Evolutionary conservation across 2,888 invertebrate species (phyloP).

Genomic region (Phasia obesa): DNA sequence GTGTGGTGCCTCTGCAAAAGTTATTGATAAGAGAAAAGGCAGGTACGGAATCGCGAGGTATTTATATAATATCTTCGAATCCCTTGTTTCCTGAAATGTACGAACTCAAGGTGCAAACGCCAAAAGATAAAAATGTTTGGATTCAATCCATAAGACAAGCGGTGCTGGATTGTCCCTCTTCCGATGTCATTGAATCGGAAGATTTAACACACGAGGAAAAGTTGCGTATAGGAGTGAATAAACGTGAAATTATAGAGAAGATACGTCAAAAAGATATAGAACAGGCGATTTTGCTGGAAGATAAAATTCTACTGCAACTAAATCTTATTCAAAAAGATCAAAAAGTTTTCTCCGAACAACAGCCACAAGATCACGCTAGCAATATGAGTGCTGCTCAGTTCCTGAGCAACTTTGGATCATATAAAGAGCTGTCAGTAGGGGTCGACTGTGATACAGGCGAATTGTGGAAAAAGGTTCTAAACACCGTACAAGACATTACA

Average conservation of each 20-base stretch:
- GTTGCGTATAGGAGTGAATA: constrained; percentile 83
- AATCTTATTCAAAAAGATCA: constrained; percentile 86
- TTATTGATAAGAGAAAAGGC: constrained; percentile 96
- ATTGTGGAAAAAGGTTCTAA: constrained; percentile 90
- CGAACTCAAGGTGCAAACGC: constrained; percentile 93
- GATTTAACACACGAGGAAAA: constrained; percentile 90
- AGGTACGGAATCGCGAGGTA: constrained; percentile 92
- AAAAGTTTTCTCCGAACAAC: constrained; percentile 84
- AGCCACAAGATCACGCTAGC: constrained; percentile 45
- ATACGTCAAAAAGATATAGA: constrained; percentile 94
- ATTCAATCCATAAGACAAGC: constrained; percentile 92
- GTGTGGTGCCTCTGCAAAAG: constrained; percentile 95
- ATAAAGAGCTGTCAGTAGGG: constrained; percentile 88
- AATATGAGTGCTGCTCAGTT: constrained; percentile 80
- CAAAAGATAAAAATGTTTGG: constrained; percentile 95
- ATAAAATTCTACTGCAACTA: constrained; percentile 93
- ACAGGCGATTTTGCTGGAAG: constrained; percentile 92
- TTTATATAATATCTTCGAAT: constrained; percentile 96
- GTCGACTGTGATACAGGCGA: constrained; percentile 90
- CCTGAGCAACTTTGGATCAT: constrained; percentile 82
- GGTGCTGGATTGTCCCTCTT: constrained; percentile 90
- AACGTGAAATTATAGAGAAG: constrained; percentile 86
- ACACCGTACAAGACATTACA: constrained; percentile 85
- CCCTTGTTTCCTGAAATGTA: constrained; percentile 98
- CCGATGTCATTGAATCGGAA: constrained; percentile 89